Percentiles rank a stretch among this genome's conserved stretches.
Conservation (phyloP, 2,888 invertebrate genomes). For the Ormyrus rosae region DNA sequence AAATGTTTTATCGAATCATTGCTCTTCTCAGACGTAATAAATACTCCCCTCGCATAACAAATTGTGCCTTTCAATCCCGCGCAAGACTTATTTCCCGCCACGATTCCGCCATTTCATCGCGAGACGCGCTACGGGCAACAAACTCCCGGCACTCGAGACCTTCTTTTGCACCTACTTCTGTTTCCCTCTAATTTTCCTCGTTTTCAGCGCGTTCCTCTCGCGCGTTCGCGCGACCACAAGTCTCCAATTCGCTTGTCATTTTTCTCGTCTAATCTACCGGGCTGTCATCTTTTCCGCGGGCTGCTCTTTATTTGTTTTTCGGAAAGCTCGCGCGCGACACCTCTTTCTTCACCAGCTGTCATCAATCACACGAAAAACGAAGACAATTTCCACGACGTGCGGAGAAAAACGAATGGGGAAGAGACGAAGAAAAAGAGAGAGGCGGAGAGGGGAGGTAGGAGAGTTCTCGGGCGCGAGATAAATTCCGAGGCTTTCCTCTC, state of each 20-base stretch:
- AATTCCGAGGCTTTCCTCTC: slow-evolving; percentile 10
- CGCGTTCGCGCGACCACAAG: neutral
- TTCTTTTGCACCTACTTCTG: neutral
- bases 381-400: slow-evolving; percentile 17
- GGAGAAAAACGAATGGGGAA: slow-evolving; percentile 25
- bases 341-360: neutral
- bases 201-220: slow-evolving; percentile 9
- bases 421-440: neutral
- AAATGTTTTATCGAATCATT: no score
- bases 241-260: slow-evolving; percentile 41
- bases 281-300: slow-evolving; percentile 39
- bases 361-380: slow-evolving; percentile 49
- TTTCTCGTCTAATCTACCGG: slow-evolving; percentile 47
- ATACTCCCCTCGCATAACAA: no score
- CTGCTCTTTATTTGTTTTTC: slow-evolving; percentile 5
- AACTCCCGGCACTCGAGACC: neutral
- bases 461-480: slow-evolving; percentile 24
- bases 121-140: neutral
- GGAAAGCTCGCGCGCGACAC: neutral
- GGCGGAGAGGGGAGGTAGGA: neutral
- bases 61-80: neutral
- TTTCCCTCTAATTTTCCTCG: slow-evolving; percentile 36
- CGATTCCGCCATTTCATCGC: neutral
- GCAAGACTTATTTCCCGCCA: slow-evolving; percentile 18
- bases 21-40: no score